phyloP scores from a whole-genome alignment of 2,888 invertebrate species.

The Lissonota sp. region DNA sequence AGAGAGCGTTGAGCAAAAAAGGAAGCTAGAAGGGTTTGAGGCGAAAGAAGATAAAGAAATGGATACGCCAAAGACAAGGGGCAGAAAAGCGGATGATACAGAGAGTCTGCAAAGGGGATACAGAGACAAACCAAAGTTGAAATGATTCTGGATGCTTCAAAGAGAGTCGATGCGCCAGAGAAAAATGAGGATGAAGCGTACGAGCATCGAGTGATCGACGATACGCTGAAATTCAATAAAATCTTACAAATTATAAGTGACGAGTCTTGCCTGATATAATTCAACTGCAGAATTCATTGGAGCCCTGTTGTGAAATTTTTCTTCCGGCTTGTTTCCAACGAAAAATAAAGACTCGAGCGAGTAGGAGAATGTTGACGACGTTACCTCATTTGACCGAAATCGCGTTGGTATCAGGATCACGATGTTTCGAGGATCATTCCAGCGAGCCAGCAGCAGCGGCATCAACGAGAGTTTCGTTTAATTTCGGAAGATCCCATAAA shows the following conservation, averaged over 20 bases:
- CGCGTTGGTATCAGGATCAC: too few species aligned
- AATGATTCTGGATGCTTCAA: slow-evolving; percentile 8
- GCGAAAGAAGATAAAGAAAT: slow-evolving; percentile 25
- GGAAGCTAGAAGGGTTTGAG: slow-evolving; percentile 2
- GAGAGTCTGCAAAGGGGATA: slow-evolving; percentile 41
- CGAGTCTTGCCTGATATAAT: too few species aligned
- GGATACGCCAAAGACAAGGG: slow-evolving; percentile 26
- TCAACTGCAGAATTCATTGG: too few species aligned
- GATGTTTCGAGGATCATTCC: background rate
- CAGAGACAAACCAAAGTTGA: slow-evolving; percentile 18
- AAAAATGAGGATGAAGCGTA: slow-evolving; percentile 7
- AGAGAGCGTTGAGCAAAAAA: background rate
- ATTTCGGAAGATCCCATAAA: slow-evolving; percentile 73
- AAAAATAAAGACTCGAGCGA: too few species aligned
- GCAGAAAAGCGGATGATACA: slow-evolving; percentile 42
- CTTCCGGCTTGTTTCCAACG: too few species aligned
- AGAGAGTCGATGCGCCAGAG: background rate
- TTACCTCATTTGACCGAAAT: too few species aligned
- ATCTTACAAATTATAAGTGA: too few species aligned
- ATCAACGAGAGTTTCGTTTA: slow-evolving; percentile 69
- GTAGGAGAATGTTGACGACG: too few species aligned
- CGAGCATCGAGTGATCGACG: slow-evolving; percentile 13
- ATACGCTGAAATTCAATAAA: background rate
- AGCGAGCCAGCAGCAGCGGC: slow-evolving; percentile 17
- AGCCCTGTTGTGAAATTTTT: too few species aligned